A percentile compares a stretch with the other conserved stretches of the same genome.
phyloP scores from a whole-genome alignment of 2,888 invertebrate genomes.

The Platypus cylindrus region DNA sequence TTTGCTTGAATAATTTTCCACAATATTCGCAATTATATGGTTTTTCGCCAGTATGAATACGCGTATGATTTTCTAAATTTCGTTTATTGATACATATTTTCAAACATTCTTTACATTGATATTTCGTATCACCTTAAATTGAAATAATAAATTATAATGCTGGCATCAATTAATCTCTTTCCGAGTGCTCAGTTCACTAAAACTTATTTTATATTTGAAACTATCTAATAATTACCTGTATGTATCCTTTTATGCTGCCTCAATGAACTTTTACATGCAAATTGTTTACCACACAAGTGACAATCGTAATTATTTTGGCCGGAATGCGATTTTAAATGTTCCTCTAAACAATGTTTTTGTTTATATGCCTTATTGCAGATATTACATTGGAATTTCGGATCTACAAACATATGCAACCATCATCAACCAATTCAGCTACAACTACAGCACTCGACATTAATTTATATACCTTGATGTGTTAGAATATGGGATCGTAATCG shows the following conservation, averaged over 20 bases:
- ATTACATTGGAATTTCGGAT: slow-evolving; percentile 11
- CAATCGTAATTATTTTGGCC: slow-evolving; percentile 15
- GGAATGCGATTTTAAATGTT: slow-evolving; percentile 14
- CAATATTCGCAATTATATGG: slow-evolving; percentile 28
- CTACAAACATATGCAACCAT: slow-evolving; percentile 8
- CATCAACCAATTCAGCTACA: not conserved
- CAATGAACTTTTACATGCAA: slow-evolving; percentile 14
- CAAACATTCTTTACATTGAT: slow-evolving; percentile 14
- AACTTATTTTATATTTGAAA: not conserved
- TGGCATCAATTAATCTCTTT: not conserved
- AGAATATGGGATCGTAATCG: slow-evolving; percentile 15
- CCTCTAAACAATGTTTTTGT: slow-evolving; percentile 14
- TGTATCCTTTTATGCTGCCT: slow-evolving; percentile 16
- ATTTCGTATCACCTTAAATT: slow-evolving; percentile 15
- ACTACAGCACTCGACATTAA: not conserved
- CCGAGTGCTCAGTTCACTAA: not conserved
- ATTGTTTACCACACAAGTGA: slow-evolving; percentile 14
- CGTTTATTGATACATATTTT: slow-evolving; percentile 15
- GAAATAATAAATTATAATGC: not conserved
- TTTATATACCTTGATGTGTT: slow-evolving; percentile 14
- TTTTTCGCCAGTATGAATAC: slow-evolving; percentile 19
- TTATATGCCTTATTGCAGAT: slow-evolving; percentile 15
- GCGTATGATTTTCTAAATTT: slow-evolving; percentile 14
- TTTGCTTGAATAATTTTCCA: slow-evolving; percentile 25
- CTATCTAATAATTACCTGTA: slow-evolving; percentile 11